These are phyloP conservation scores for Criorhina ranunculi DNA, from an alignment of 2,888 invertebrate genomes.

Conservation along the genomic window DNA sequence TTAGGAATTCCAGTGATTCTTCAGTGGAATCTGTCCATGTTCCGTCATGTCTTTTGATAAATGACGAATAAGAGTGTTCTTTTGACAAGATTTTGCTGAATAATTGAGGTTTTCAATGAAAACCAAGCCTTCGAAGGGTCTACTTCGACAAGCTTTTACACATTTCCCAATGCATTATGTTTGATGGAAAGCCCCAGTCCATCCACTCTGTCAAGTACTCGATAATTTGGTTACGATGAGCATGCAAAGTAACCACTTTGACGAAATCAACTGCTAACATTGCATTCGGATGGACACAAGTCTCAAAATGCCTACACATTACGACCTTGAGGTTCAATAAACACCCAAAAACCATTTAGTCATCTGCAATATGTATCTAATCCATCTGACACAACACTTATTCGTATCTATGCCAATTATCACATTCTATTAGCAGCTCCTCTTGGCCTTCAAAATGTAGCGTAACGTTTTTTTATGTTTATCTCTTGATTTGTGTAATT, in stretches of 20 bases:
- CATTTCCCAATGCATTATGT: no score
- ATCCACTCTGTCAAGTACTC: background rate
- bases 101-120: no score
- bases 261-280: background rate
- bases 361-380: background rate
- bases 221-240: slow-evolving; percentile 18
- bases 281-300: background rate
- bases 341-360: background rate
- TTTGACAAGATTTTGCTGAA: no score
- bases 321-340: background rate
- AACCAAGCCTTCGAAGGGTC: no score
- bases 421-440: slow-evolving; percentile 44
- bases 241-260: background rate
- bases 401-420: slow-evolving; percentile 19
- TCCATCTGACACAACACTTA: slow-evolving; percentile 14
- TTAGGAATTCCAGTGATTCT: no score
- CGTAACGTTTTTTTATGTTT: slow-evolving; percentile 1
- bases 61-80: no score
- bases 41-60: no score
- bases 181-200: no score
- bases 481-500: slow-evolving; percentile 33
- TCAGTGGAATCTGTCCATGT: no score
- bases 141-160: no score
- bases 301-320: slow-evolving; percentile 6
- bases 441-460: slow-evolving; percentile 38